Percentiles rank a stretch among this genome's conserved stretches.
Evolutionary conservation across 1,140 invertebrate species (phyloP).

Genomic region (Lasaia peninsularis): DNA sequence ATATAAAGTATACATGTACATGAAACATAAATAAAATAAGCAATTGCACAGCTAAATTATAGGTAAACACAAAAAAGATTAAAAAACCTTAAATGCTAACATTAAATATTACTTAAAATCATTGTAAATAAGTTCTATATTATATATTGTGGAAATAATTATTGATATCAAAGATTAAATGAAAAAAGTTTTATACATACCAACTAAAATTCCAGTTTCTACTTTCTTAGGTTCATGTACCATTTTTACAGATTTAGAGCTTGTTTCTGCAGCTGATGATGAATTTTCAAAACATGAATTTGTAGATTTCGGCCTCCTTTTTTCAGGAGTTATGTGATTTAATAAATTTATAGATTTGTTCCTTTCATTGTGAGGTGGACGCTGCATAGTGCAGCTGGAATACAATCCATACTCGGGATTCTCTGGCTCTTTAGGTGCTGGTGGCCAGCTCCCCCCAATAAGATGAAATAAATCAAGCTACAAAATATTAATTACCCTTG

Average conservation of each 20-base stretch:
- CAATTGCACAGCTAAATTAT: no score
- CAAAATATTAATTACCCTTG: conserved; percentile 26
- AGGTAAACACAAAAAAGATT: no score
- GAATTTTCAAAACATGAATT: conserved; percentile 15
- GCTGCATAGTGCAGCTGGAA: conserved; percentile 57
- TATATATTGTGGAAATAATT: background rate
- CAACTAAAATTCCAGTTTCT: conserved; percentile 64
- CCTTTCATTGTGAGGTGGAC: conserved; percentile 46
- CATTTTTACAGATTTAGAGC: conserved; percentile 49
- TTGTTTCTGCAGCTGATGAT: conserved; percentile 10
- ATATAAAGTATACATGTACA: no score
- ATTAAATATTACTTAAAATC: no score
- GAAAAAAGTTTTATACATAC: conserved; percentile 36
- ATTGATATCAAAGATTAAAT: background rate
- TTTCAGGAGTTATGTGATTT: conserved; percentile 57
- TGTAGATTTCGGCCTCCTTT: conserved; percentile 31
- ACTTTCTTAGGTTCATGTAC: conserved; percentile 66
- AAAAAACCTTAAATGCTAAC: no score
- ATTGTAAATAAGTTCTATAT: no score
- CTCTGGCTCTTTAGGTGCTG: conserved; percentile 56
- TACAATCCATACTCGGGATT: conserved; percentile 48
- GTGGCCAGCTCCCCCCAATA: conserved; percentile 68
- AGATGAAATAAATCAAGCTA: conserved; percentile 63
- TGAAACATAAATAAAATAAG: no score
- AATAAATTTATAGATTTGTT: conserved; percentile 63